phyloP scores from a whole-genome alignment of 2,113 vertebrate genomes.

The Phocoena sinus region DNA sequence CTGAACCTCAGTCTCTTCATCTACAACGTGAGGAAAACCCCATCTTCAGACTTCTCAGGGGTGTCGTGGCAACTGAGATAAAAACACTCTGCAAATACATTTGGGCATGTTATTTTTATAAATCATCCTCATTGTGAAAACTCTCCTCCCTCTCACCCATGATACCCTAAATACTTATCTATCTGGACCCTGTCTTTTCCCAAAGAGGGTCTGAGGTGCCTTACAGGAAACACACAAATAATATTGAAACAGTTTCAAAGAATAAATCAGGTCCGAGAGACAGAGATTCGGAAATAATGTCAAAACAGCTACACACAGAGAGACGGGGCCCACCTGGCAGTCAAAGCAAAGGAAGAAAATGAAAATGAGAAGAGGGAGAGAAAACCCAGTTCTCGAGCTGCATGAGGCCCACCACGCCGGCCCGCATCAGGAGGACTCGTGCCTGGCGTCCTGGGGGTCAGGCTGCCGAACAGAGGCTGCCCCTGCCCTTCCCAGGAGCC shows the following conservation, averaged over 20 bases:
- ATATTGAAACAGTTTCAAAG: background rate
- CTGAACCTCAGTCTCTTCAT: background rate
- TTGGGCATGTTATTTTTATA: background rate
- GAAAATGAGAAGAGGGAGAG: background rate
- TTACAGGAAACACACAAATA: rapidly evolving
- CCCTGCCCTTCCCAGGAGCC: too few species aligned
- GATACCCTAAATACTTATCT: too few species aligned
- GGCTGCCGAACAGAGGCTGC: background rate
- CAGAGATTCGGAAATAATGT: too few species aligned
- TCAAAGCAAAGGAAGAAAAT: background rate
- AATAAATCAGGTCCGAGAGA: background rate
- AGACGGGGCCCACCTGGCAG: background rate
- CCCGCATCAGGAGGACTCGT: rapidly evolving
- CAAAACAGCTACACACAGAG: background rate
- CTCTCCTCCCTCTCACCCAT: rapidly evolving
- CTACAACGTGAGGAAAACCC: background rate
- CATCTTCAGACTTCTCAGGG: rapidly evolving
- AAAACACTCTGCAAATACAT: too few species aligned
- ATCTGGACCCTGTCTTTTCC: background rate
- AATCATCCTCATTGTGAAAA: background rate
- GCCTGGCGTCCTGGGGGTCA: rapidly evolving
- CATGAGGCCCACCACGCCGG: background rate
- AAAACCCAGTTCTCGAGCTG: background rate
- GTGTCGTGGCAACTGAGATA: background rate
- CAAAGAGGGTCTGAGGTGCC: background rate